Base-by-base conservation (phyloP, 1,140 invertebrate genomes). In the Oryctes rhinoceros region DNA sequence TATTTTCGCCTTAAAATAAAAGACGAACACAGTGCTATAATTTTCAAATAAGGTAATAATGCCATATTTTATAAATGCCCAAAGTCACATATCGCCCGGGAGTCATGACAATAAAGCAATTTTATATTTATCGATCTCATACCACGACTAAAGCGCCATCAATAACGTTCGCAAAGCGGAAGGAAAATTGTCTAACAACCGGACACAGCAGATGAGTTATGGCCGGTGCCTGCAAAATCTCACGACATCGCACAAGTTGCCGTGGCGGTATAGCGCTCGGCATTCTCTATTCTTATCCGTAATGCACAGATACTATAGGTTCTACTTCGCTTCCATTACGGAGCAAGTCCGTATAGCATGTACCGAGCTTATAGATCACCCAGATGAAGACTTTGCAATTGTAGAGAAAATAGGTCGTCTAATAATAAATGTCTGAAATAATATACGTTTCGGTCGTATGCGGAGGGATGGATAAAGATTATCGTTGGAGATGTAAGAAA, bases 31-130 rank as follows among this genome's bases (percentile, higher is more conserved):
- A 44, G 3, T 3, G 39, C 39, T 44, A 44, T 10, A 44, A 44
- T 44, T 44, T 44, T 44, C 39, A 44, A 1, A 92, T 92, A 62
- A 94, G 94, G 85, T 94, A 92, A 37, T 80, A 80, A 74, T 85
- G 88, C 39, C 84, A 59, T 15, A 18, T 65, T 47, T n/a, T 80
- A 37, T 47, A 59, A 13, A 82, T 89, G 89, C 5, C 89, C 90
- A 44, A 90, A 86, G 88, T 91, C 88, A 89, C 90, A 87, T 88
- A n/a, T 59, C 53, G 53, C 5, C 18, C 18, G n/a, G 18, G 6
- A n/a, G n/a, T 59, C 53, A 59, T 59, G 53, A 59, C 53, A 59
- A 59, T 59, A 18, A 59, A 59, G 53, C 53, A 59, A 59, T 59
- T 59, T 59, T 59, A 59, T 59, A 59, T 59, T 59, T 59, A 59